phyloP scores from a whole-genome alignment of 2,797 vertebrate genomes.

The Anguilla pacifica region DNA sequence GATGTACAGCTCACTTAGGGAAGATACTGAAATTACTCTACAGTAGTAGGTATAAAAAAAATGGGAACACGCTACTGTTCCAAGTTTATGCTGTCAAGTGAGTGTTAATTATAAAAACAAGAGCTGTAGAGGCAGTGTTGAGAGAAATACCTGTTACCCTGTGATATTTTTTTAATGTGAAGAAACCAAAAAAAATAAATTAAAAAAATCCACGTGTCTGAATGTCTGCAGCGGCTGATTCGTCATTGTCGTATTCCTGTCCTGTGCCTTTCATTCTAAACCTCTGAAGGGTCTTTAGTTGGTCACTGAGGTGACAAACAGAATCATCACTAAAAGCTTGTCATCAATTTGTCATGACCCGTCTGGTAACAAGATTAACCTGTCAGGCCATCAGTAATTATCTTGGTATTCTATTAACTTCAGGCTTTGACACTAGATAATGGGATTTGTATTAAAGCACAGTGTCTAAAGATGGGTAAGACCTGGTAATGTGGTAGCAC shows the following conservation, averaged over 20 bases:
- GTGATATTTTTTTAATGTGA: neutral
- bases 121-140: neutral
- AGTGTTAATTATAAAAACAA: neutral
- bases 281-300: constrained; percentile 7
- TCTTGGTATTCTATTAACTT: constrained; percentile 48
- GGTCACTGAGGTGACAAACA: constrained; percentile 12
- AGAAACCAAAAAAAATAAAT: neutral
- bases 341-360: constrained; percentile 49
- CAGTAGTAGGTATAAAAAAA: neutral
- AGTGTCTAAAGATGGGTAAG: constrained; percentile 15
- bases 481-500: neutral
- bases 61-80: neutral
- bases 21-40: neutral
- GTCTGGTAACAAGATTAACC: constrained; percentile 59
- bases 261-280: constrained; percentile 13
- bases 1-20: neutral
- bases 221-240: neutral
- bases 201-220: neutral
- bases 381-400: constrained; percentile 54
- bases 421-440: constrained; percentile 36
- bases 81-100: neutral
- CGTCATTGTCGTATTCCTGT: neutral
- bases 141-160: neutral
- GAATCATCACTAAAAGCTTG: constrained; percentile 33
- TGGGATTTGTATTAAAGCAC: constrained; percentile 43